Evolutionary conservation across 2,113 vertebrate species (phyloP), one percentile per base, ranked within the genome.

Genomic region (Malurus alboscapulatus): DNA sequence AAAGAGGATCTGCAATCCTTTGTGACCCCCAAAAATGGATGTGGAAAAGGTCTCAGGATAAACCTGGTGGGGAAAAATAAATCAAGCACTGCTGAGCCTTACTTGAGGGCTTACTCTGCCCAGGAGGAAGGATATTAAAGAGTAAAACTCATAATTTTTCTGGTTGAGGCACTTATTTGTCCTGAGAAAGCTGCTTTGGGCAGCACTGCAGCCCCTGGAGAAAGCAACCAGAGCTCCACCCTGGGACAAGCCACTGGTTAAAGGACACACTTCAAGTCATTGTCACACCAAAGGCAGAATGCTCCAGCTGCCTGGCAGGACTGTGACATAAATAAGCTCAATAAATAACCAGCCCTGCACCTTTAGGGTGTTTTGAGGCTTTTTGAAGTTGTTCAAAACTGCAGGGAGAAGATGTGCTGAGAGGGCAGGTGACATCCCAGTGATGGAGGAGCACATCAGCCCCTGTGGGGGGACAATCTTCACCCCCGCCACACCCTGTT

Each of bases 401-500:
- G 25, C 40, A 29, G 26, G 34, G 1, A 63, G 63, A 68, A 62
- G 63, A 57, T 17, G 63, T 24, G 8, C 12, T 4, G 6, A 26
- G 74, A 87, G 14, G 61, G 27, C 76, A 79, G 47, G 55, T 14
- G 44, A 83, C 48, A 38, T 63, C 57, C 57, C 26, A 32, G 21
- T 0, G 7, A 36, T 9, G 68, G 26, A 90, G 36, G 30, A 69
- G 51, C 57, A 22, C 45, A 36, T 30, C 42, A 47, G 18, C 21
- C 48, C 3, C 1, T 1, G 0, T 1, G 1, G 1, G 11, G 57
- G 42, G 62, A 72, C 34, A 85, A 24, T 45, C 48, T 55, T 51
- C 0, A 12, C 19, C 50, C 75, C 75, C 76, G 40, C 57, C 0
- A 0, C 6, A 19, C 25, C 26, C 36, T 58, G 1, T 0, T 5